Evolutionary conservation across 2,888 invertebrate species (phyloP).

Genomic region (Chironomus riparius): DNA sequence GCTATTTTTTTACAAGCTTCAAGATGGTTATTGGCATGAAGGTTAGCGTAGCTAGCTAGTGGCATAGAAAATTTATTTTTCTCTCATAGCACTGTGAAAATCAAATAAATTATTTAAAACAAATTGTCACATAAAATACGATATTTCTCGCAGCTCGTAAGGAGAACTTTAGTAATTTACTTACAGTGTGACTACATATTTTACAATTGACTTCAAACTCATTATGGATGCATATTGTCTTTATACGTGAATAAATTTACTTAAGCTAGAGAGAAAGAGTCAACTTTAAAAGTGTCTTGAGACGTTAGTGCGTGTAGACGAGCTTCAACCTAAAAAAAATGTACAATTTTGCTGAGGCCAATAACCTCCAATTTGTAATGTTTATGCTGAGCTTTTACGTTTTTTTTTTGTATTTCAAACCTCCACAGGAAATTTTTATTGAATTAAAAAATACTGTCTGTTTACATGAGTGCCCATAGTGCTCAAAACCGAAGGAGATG

Average conservation of each 20-base stretch:
- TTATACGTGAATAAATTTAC: not conserved
- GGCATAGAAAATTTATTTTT: too few species aligned
- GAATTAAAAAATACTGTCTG: not conserved
- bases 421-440: not conserved
- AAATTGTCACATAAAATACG: too few species aligned
- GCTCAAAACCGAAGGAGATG: too few species aligned
- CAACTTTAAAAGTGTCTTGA: not conserved
- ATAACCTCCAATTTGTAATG: conserved; percentile 25
- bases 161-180: too few species aligned
- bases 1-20: too few species aligned
- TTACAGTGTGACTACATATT: too few species aligned
- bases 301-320: not conserved
- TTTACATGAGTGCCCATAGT: too few species aligned
- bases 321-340: not conserved
- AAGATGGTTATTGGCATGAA: too few species aligned
- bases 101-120: too few species aligned
- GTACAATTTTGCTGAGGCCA: conserved; percentile 9
- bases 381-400: conserved; percentile 5
- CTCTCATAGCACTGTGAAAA: too few species aligned
- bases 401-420: not conserved
- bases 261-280: not conserved
- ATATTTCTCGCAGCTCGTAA: too few species aligned
- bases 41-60: too few species aligned
- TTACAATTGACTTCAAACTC: not conserved
- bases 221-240: not conserved